Evolutionary conservation across 1,140 invertebrate genomes (phyloP).

Genomic region (Apis cerana): DNA sequence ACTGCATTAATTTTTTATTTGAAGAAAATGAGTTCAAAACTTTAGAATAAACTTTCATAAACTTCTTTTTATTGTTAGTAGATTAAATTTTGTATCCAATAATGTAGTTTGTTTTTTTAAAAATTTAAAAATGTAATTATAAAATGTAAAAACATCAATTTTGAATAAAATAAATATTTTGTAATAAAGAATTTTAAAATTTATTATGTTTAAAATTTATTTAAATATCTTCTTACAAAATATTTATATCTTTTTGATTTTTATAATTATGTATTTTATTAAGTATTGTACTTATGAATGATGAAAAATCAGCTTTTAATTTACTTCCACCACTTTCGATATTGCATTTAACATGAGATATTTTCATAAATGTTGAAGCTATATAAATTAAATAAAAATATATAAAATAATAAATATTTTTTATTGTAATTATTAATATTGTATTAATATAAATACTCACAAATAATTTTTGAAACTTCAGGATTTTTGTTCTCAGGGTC

Average conservation of each 20-base stretch:
- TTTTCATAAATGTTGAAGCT: constrained; percentile 85
- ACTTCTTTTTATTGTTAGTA: no score
- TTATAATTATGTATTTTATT: constrained; percentile 80
- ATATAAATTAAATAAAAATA: constrained; percentile 49
- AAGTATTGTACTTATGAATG: constrained; percentile 83
- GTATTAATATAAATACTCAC: constrained; percentile 61
- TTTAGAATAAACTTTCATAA: no score
- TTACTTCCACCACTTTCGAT: constrained; percentile 85
- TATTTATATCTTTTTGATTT: constrained; percentile 81
- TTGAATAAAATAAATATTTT: neutral
- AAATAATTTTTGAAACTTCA: constrained; percentile 66
- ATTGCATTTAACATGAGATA: constrained; percentile 85
- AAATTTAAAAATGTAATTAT: neutral
- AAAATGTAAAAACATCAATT: no score
- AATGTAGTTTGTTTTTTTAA: neutral
- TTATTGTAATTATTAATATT: constrained; percentile 14
- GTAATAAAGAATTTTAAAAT: neutral
- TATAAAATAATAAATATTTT: constrained; percentile 4
- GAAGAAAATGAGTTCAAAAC: no score
- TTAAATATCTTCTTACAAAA: constrained; percentile 65
- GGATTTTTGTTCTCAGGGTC: constrained; percentile 78
- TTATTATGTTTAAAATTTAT: constrained; percentile 1
- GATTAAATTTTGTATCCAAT: no score
- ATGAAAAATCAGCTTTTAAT: constrained; percentile 85
- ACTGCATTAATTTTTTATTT: no score